Percentiles rank a stretch among this genome's conserved stretches.
These are phyloP conservation scores for Drosophila sp. DNA, from an alignment of 1,140 invertebrate genomes.

Conservation along the genomic window DNA sequence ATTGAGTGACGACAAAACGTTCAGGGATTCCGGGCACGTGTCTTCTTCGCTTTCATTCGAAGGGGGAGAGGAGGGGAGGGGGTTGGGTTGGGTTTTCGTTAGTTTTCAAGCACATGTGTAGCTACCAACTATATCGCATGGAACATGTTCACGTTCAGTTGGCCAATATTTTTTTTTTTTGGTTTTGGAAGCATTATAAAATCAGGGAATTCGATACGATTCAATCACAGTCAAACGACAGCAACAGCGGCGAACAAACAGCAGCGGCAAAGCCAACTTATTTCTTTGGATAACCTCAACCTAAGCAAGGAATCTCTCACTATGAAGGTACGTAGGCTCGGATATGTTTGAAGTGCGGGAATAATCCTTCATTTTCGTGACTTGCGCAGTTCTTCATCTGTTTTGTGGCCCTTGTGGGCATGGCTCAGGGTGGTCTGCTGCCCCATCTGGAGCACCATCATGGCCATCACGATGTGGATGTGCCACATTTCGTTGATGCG, in stretches of 20 bases:
- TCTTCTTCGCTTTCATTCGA: conserved; percentile 65
- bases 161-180: conserved; percentile 37
- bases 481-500: conserved; percentile 22
- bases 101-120: conserved; percentile 19
- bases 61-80: not conserved
- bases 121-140: not conserved
- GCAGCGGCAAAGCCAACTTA: conserved; percentile 36
- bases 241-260: conserved; percentile 49
- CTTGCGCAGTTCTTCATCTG: conserved; percentile 63
- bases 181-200: conserved; percentile 60
- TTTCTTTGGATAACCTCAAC: conserved; percentile 65
- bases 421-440: conserved; percentile 69
- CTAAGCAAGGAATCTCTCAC: conserved; percentile 74
- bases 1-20: conserved; percentile 37
- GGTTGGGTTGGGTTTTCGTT: conserved; percentile 42
- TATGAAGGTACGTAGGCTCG: conserved; percentile 64
- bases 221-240: conserved; percentile 63
- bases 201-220: conserved; percentile 33
- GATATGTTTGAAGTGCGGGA: not conserved
- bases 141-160: conserved; percentile 42
- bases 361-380: not conserved
- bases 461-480: conserved; percentile 29
- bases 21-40: conserved; percentile 47
- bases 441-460: conserved; percentile 59
- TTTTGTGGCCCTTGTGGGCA: conserved; percentile 66